These are phyloP conservation scores for Recurvirostra avosetta DNA, from an alignment of 2,113 vertebrate genomes.

Conservation along the genomic window DNA sequence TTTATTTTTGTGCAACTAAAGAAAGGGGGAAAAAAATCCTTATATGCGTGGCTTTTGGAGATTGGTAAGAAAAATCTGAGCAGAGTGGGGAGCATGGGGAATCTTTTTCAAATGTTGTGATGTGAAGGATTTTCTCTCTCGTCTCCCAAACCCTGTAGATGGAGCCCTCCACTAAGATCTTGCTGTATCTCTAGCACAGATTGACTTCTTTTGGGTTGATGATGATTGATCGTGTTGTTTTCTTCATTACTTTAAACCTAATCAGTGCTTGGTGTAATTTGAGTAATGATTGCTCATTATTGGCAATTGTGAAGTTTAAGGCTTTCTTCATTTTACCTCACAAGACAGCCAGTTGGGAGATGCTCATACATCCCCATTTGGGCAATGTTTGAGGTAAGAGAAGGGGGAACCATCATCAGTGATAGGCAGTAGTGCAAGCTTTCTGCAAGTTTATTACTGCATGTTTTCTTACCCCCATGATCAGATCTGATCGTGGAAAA, in stretches of 20 bases:
- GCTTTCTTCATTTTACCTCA: constrained; percentile 87
- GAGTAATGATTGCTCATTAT: constrained; percentile 99
- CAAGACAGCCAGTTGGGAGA: constrained; percentile 77
- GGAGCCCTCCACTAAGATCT: constrained; percentile 79
- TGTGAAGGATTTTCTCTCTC: constrained; percentile 1
- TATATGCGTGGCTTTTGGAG: background rate
- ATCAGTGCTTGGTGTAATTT: constrained; percentile 98
- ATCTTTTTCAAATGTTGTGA: constrained; percentile 17
- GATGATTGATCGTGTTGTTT: constrained; percentile 99
- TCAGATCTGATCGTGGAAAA: constrained; percentile 41
- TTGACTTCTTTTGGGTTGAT: constrained; percentile 89
- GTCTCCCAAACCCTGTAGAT: constrained; percentile 78
- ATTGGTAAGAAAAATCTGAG: background rate
- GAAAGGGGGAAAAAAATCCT: background rate
- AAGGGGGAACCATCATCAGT: constrained; percentile 12
- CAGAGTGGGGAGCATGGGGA: background rate
- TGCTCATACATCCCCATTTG: constrained; percentile 65
- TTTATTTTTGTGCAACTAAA: background rate
- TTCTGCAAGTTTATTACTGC: constrained; percentile 38
- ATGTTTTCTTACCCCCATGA: constrained; percentile 38
- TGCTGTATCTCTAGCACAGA: constrained; percentile 72
- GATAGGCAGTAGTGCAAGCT: constrained; percentile 24
- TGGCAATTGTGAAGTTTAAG: constrained; percentile 94
- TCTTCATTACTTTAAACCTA: constrained; percentile 99
- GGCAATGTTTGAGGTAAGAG: background rate